Evolutionary conservation across 2,888 invertebrate genomes (phyloP).

Genomic region (Drosophila stalkeri): DNA sequence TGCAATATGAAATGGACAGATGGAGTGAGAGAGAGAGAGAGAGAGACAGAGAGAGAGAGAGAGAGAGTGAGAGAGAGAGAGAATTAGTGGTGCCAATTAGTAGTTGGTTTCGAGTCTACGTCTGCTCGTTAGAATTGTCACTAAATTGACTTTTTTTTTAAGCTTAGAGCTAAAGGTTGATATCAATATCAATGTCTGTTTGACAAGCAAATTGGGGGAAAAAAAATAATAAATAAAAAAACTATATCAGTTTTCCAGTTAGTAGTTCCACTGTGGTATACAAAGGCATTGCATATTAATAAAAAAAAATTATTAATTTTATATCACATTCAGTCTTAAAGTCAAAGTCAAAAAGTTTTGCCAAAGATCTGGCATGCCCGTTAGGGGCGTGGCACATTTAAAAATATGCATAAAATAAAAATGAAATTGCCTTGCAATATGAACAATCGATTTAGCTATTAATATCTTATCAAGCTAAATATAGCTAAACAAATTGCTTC

Average conservation of each 20-base stretch:
- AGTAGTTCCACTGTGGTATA: no score
- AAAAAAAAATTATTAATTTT: no score
- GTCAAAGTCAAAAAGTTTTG: neutral
- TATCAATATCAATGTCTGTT: neutral
- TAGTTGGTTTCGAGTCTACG: neutral
- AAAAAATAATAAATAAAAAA: no score
- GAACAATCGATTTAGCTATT: neutral
- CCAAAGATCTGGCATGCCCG: neutral
- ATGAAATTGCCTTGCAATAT: neutral
- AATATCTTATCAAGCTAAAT: neutral
- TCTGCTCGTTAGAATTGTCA: neutral
- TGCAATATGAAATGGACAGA: neutral
- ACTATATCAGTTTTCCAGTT: neutral
- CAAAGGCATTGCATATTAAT: no score
- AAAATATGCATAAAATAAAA: neutral
- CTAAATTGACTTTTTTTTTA: neutral
- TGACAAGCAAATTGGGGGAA: neutral
- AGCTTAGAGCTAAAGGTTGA: neutral
- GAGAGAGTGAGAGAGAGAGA: neutral
- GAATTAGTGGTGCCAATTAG: slow-evolving; percentile 4
- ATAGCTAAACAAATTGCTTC: neutral
- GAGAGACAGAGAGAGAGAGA: neutral
- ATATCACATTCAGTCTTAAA: neutral
- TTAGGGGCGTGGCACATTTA: neutral
- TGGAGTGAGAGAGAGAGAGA: neutral